A percentile compares a stretch with the other conserved stretches of the same genome.
Evolutionary conservation across 2,888 invertebrate species (phyloP).

Genomic region (Lasioglossum oenotherae): DNA sequence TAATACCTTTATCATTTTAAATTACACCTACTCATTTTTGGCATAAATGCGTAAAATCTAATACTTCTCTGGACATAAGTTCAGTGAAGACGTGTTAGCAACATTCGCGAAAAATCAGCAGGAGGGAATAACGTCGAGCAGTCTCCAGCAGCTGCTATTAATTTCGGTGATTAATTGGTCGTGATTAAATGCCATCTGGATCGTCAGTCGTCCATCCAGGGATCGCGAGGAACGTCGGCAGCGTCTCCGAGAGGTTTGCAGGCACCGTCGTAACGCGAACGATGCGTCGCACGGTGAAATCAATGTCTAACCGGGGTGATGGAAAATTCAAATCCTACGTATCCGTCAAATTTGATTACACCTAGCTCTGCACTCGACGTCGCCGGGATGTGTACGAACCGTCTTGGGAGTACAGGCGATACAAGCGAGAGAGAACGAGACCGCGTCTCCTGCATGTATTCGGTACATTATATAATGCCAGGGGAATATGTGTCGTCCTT

Average conservation of each 20-base stretch:
- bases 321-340: constrained; percentile 48
- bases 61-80: too few relatives aligned
- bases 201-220: background rate
- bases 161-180: background rate
- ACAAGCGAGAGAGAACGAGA: constrained; percentile 4
- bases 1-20: too few relatives aligned
- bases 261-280: background rate
- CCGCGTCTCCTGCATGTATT: background rate
- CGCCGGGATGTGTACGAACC: constrained; percentile 4
- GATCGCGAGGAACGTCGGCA: background rate
- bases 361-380: constrained; percentile 11
- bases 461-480: constrained; percentile 31
- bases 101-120: background rate
- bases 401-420: constrained; percentile 17
- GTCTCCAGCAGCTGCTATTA: background rate
- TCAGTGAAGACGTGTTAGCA: background rate
- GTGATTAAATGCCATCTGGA: background rate
- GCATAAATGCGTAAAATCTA: too few relatives aligned
- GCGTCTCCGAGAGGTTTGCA: background rate
- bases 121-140: background rate
- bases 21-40: too few relatives aligned
- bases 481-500: constrained; percentile 33
- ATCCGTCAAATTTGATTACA: constrained; percentile 58
- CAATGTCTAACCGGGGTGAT: constrained; percentile 43
- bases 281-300: constrained; percentile 24